phyloP scores from a whole-genome alignment of 2,797 vertebrate genomes.

The Alauda arvensis region DNA sequence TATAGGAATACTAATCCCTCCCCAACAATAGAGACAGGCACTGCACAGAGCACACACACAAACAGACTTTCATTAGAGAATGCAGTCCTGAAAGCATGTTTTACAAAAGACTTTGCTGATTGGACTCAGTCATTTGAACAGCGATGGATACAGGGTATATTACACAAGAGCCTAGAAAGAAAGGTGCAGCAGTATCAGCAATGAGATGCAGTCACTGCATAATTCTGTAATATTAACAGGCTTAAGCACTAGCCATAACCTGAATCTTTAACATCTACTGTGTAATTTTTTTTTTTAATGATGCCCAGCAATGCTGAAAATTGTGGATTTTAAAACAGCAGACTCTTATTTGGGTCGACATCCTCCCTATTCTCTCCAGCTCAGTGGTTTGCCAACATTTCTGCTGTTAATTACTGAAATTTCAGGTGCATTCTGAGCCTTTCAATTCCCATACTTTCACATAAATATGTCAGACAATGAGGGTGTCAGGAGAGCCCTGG shows the following conservation, averaged over 20 bases:
- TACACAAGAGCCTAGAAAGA: constrained; percentile 31
- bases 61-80: constrained; percentile 55
- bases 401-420: constrained; percentile 23
- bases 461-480: background rate
- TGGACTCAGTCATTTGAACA: constrained; percentile 39
- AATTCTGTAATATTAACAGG: background rate
- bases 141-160: background rate
- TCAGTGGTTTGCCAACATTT: background rate
- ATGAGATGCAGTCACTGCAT: background rate
- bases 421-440: constrained; percentile 10
- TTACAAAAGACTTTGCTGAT: constrained; percentile 61
- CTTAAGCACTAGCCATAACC: background rate
- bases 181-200: constrained; percentile 28
- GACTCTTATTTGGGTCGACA: background rate
- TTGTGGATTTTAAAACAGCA: background rate
- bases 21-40: constrained; percentile 53
- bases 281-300: background rate
- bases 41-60: constrained; percentile 47
- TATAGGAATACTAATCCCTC: constrained; percentile 55
- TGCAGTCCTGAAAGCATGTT: constrained; percentile 31
- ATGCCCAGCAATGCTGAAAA: background rate
- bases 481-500: background rate
- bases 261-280: background rate
- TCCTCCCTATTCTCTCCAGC: background rate
- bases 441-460: background rate